A percentile compares a stretch with the other conserved stretches of the same genome.
These are phyloP conservation scores for Caligus rogercresseyi DNA, from an alignment of 1,140 invertebrate genomes.

Conservation along the genomic window DNA sequence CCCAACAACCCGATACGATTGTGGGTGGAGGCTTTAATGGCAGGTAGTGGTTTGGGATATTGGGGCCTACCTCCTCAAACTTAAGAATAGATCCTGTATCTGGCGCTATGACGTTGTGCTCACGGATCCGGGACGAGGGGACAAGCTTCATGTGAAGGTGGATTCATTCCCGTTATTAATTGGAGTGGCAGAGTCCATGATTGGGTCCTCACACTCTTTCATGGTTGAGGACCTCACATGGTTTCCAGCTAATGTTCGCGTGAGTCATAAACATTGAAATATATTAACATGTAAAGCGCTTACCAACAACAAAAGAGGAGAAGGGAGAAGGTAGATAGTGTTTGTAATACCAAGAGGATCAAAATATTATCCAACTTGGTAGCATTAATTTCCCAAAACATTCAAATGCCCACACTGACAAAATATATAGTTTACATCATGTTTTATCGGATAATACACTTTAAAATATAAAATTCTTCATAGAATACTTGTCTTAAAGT, in stretches of 20 bases:
- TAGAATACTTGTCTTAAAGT: too few relatives aligned
- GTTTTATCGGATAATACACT: too few relatives aligned
- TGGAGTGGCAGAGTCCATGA: constrained; percentile 8
- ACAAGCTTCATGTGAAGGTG: constrained; percentile 6
- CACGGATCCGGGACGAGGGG: neutral
- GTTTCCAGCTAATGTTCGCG: constrained; percentile 2
- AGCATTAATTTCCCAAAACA: too few relatives aligned
- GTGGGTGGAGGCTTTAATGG: constrained; percentile 14
- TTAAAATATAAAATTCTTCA: too few relatives aligned
- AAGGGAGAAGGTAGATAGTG: too few relatives aligned
- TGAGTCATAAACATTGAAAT: neutral
- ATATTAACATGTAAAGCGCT: too few relatives aligned
- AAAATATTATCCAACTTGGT: too few relatives aligned
- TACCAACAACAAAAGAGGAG: too few relatives aligned
- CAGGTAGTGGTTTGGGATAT: constrained; percentile 17
- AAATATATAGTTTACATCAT: too few relatives aligned
- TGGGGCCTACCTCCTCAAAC: neutral
- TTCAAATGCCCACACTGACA: too few relatives aligned
- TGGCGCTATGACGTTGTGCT: constrained; percentile 1
- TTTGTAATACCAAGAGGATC: too few relatives aligned
- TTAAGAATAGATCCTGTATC: neutral
- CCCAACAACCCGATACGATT: constrained; percentile 8
- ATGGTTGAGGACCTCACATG: constrained; percentile 2
- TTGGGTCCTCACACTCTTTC: neutral
- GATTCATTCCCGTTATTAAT: neutral